phyloP scores from a whole-genome alignment of 2,797 vertebrate genomes.

The Gouania willdenowi region DNA sequence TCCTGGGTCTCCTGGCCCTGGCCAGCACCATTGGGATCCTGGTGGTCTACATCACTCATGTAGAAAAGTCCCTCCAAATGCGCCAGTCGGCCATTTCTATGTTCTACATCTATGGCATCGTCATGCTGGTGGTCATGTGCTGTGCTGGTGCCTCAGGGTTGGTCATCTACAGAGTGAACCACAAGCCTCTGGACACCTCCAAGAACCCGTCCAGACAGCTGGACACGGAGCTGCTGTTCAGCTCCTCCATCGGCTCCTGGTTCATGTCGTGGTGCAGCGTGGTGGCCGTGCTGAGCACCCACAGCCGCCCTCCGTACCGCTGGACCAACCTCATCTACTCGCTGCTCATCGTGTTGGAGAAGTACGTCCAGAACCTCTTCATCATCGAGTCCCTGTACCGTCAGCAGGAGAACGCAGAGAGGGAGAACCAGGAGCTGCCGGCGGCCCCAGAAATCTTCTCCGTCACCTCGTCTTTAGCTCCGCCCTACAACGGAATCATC shows the following conservation, averaged over 20 bases:
- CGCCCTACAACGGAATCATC: slow-evolving; percentile 73
- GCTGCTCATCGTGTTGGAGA: slow-evolving; percentile 86
- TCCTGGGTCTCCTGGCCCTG: slow-evolving; percentile 82
- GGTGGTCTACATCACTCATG: slow-evolving; percentile 86
- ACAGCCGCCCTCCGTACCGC: slow-evolving; percentile 72
- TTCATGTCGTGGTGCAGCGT: slow-evolving; percentile 94
- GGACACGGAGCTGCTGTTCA: slow-evolving; percentile 87
- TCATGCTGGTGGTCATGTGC: slow-evolving; percentile 85
- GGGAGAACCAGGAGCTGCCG: slow-evolving; percentile 49
- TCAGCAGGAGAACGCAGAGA: slow-evolving; percentile 55
- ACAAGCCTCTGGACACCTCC: slow-evolving; percentile 77
- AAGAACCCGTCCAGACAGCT: slow-evolving; percentile 88
- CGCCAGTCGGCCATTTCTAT: slow-evolving; percentile 83
- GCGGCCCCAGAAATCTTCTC: slow-evolving; percentile 77
- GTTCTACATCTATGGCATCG: slow-evolving; percentile 87
- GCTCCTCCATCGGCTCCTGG: slow-evolving; percentile 90
- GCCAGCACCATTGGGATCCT: slow-evolving; percentile 86
- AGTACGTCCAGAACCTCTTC: slow-evolving; percentile 93
- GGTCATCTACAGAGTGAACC: slow-evolving; percentile 82
- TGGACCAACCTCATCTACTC: slow-evolving; percentile 91
- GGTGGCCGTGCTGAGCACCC: slow-evolving; percentile 78
- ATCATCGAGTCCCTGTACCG: slow-evolving; percentile 91
- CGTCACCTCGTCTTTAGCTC: slow-evolving; percentile 66
- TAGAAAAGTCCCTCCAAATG: slow-evolving; percentile 77
- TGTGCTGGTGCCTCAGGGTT: slow-evolving; percentile 76